Percentiles rank a stretch among this genome's conserved stretches.
phyloP scores from a whole-genome alignment of 2,888 invertebrate species.

The Oscheius onirici region DNA sequence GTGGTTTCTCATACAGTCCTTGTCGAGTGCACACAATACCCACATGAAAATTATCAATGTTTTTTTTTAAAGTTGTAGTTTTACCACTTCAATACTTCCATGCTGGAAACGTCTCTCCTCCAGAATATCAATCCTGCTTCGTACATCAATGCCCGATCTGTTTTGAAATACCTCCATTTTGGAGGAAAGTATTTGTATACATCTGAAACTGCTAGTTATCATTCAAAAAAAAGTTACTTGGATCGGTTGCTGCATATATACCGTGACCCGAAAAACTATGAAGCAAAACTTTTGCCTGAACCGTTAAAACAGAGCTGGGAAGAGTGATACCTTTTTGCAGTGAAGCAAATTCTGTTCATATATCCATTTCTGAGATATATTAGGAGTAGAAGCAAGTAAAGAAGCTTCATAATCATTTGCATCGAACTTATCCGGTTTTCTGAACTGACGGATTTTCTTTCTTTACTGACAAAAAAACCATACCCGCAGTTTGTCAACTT shows the following conservation, averaged over 20 bases:
- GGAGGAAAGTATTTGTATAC: slow-evolving; percentile 70
- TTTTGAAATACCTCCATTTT: slow-evolving; percentile 58
- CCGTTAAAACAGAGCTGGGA: neutral
- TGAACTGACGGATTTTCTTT: no score
- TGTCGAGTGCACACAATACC: slow-evolving; percentile 27
- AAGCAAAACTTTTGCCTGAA: slow-evolving; percentile 43
- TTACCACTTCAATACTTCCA: slow-evolving; percentile 66
- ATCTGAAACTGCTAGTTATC: slow-evolving; percentile 35
- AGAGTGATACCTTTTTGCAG: neutral
- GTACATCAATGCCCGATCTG: slow-evolving; percentile 52
- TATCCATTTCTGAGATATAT: neutral
- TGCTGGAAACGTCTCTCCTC: slow-evolving; percentile 30
- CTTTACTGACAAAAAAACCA: no score
- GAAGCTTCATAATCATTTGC: neutral
- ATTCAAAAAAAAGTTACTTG: slow-evolving; percentile 17
- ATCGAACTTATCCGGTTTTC: neutral
- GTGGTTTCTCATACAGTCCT: slow-evolving; percentile 26
- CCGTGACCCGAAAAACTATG: slow-evolving; percentile 62
- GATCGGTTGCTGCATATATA: slow-evolving; percentile 54
- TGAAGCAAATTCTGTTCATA: neutral
- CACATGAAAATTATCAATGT: slow-evolving; percentile 18
- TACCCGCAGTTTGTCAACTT: neutral
- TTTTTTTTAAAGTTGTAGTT: neutral
- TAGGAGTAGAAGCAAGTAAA: neutral
- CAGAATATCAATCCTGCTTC: slow-evolving; percentile 58